Evolutionary conservation across 2,888 invertebrate species (phyloP).

Genomic region (Malthinus flaveolus): DNA sequence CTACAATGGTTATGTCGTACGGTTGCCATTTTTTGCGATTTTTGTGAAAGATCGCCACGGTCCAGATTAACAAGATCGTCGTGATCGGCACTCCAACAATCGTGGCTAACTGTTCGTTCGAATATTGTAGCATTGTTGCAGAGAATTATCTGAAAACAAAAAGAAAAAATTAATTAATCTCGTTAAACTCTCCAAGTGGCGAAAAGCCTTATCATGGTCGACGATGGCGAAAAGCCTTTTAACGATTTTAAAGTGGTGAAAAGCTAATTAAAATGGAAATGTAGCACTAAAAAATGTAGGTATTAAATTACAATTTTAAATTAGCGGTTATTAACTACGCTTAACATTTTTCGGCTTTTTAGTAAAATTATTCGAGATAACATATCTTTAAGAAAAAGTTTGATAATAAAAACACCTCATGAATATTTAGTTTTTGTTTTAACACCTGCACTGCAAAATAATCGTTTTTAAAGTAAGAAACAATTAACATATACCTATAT

Average conservation of each 20-base stretch:
- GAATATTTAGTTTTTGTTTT: constrained; percentile 1
- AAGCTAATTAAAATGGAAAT: too few relatives aligned
- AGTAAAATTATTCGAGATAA: too few relatives aligned
- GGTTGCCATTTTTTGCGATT: constrained; percentile 58
- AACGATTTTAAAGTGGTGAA: too few relatives aligned
- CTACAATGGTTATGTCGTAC: constrained; percentile 58
- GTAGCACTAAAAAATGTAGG: too few relatives aligned
- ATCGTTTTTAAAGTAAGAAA: constrained; percentile 2
- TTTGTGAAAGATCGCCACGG: constrained; percentile 57
- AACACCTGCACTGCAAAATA: not conserved
- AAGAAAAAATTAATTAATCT: not conserved
- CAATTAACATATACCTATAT: not conserved
- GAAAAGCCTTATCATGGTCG: too few relatives aligned
- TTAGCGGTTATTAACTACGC: too few relatives aligned
- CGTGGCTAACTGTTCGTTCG: constrained; percentile 51
- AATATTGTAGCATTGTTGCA: constrained; percentile 46
- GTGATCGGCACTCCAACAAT: constrained; percentile 55
- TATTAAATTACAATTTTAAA: too few relatives aligned
- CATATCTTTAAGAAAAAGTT: not conserved
- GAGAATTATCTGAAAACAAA: not conserved
- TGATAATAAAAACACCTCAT: not conserved
- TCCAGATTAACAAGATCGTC: constrained; percentile 55
- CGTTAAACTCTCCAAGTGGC: too few relatives aligned
- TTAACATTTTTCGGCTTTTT: too few relatives aligned
- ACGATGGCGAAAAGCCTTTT: too few relatives aligned